phyloP scores from a whole-genome alignment of 2,113 vertebrate genomes.

The Dolichallabes microphthalmus region DNA sequence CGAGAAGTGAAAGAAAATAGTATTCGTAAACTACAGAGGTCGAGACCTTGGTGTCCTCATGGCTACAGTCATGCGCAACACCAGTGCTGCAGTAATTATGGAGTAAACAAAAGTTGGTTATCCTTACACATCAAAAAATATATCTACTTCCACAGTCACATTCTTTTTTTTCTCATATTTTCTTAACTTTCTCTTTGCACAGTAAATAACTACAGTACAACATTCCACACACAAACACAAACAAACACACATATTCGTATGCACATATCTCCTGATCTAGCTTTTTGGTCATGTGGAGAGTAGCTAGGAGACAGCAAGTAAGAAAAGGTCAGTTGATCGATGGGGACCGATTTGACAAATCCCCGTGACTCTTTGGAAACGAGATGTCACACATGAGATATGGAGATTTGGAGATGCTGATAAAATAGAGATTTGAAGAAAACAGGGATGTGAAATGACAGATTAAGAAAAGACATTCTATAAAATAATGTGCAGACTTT shows the following conservation, averaged over 20 bases:
- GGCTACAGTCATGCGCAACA: background rate
- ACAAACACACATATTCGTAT: constrained; percentile 70
- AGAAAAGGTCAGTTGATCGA: constrained; percentile 81
- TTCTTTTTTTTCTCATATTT: constrained; percentile 36
- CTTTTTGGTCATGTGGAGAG: constrained; percentile 73
- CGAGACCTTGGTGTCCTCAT: background rate
- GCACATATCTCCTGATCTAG: constrained; percentile 76
- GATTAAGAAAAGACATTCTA: background rate
- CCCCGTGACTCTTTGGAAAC: constrained; percentile 70
- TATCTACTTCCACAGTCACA: background rate
- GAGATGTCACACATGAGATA: constrained; percentile 33
- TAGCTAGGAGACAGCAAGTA: constrained; percentile 65
- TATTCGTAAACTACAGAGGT: background rate
- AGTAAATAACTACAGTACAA: constrained; percentile 76
- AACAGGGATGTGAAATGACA: background rate
- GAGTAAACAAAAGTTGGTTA: background rate
- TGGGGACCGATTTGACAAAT: constrained; percentile 81
- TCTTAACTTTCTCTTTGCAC: constrained; percentile 44
- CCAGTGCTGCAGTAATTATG: background rate
- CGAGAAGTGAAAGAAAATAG: background rate
- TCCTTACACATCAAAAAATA: background rate
- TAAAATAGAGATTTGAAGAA: constrained; percentile 35
- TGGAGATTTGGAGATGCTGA: constrained; percentile 37
- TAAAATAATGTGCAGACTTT: background rate
- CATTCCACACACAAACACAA: constrained; percentile 72